A percentile compares a stretch with the other conserved stretches of the same genome.
Evolutionary conservation across 2,888 invertebrate species (phyloP).

Genomic region (Cheilosia pagana): DNA sequence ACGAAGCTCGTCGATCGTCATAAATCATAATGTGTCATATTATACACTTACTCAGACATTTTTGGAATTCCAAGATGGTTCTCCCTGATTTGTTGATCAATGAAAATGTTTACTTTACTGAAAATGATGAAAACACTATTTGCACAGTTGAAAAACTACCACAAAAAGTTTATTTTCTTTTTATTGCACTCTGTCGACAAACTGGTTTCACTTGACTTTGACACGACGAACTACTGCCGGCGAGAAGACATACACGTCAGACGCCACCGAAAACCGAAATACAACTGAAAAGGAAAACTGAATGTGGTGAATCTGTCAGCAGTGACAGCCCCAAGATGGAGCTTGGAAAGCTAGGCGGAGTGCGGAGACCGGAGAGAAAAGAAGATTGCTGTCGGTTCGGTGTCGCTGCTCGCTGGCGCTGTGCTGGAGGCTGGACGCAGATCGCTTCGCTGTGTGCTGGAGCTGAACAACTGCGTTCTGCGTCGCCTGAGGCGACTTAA

Average conservation of each 20-base stretch:
- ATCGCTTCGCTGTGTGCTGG: too few species aligned
- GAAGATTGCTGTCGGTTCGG: too few species aligned
- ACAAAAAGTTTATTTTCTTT: constrained; percentile 36
- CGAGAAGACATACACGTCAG: constrained; percentile 25
- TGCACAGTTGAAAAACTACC: constrained; percentile 16
- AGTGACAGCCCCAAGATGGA: background rate
- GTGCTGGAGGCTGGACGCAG: too few species aligned
- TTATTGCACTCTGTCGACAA: constrained; percentile 5
- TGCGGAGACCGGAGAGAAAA: background rate
- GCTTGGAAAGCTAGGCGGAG: background rate
- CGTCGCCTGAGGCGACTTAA: too few species aligned
- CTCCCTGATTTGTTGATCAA: constrained; percentile 17
- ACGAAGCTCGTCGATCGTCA: background rate
- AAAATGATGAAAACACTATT: constrained; percentile 7
- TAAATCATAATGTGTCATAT: too few species aligned
- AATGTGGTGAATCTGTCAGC: constrained; percentile 18
- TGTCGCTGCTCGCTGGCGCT: too few species aligned
- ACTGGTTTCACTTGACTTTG: constrained; percentile 34
- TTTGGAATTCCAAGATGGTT: constrained; percentile 15
- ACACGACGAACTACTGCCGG: background rate
- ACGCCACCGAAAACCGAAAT: constrained; percentile 36
- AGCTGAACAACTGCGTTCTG: too few species aligned
- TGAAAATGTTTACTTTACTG: constrained; percentile 12
- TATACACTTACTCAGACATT: constrained; percentile 50
- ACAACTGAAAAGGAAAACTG: too few species aligned